Conservation (phyloP, 2,888 invertebrate species). For the Cataglyphis albicans region DNA sequence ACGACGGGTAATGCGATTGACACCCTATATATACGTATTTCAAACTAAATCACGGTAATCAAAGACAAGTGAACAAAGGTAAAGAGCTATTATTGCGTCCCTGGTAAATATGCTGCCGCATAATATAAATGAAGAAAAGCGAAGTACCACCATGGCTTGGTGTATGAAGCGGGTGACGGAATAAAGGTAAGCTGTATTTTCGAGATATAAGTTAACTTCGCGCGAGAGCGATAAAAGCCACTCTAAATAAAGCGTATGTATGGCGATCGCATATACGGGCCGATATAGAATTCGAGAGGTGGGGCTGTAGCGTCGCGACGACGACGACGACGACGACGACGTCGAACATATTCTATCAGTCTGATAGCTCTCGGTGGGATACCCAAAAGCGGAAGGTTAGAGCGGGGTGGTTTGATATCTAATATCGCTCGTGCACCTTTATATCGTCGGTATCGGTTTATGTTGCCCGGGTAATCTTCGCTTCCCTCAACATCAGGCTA, state of each 20-base stretch:
- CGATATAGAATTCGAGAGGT: conserved; percentile 37
- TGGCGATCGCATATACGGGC: conserved; percentile 75
- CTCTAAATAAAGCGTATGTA: conserved; percentile 81
- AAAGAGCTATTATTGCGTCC: not conserved
- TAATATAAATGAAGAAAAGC: conserved; percentile 2
- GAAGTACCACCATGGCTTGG: not conserved
- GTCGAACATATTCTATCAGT: conserved; percentile 81
- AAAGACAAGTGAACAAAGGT: not conserved
- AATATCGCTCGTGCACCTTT: conserved; percentile 76
- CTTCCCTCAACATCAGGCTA: conserved; percentile 66
- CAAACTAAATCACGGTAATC: not conserved
- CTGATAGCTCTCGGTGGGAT: conserved; percentile 82
- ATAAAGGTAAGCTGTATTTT: conserved; percentile 45
- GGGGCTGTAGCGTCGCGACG: conserved; percentile 51
- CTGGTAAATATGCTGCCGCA: not conserved
- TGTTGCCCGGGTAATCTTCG: conserved; percentile 74
- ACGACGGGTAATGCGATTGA: too few species aligned
- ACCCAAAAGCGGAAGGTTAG: conserved; percentile 73
- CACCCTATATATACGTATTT: too few species aligned
- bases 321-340: conserved; percentile 11
- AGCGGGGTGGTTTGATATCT: conserved; percentile 77
- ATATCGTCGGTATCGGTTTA: conserved; percentile 74
- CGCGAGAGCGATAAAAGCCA: conserved; percentile 79
- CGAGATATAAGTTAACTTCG: conserved; percentile 69
- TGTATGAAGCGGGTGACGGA: not conserved